Base-by-base conservation (phyloP, 2,797 vertebrate genomes). In the Gymnopithys bicolor region DNA sequence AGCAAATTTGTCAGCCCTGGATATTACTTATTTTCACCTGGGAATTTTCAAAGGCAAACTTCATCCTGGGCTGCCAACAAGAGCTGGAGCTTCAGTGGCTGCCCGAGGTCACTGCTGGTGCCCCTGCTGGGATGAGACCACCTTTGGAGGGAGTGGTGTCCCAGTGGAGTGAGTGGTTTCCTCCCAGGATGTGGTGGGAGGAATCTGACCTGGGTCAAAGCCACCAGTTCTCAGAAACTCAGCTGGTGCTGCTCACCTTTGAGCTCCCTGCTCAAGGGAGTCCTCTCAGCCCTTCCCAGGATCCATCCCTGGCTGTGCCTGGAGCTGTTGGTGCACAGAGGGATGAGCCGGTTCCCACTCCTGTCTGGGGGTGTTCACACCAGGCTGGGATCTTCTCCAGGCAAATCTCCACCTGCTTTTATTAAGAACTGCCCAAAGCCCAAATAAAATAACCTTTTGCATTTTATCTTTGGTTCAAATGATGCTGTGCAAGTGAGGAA, bases 131-230 rank as follows among this genome's bases (percentile, higher is more conserved):
- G 39, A 2, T 3, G 6, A 37, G 27, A 32, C 15, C 74, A 39
- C n/a, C 24, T 24, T 68, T 46, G 2, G 55, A 39, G 22, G 4
- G 2, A 49, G 45, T 0, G 0, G 16, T 3, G 19, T 5, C 28
- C 27, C 43, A 19, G 10, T 3, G 37, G 9, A 9, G 43, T 0
- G 8, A 49, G 18, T 1, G 41, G 25, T 53, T 76, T 45, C 51
- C 71, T 35, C 33, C 43, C 41, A 8, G 66, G 32, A 17, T 82
- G 14, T 11, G 5, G 13, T 33, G 56, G 24, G 39, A 48, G 25
- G 19, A 62, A 55, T 43, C 53, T 0, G 0, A 39, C 33, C 46
- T 62, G 2, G 2, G 2, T 5, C 43, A 67, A 41, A 68, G 55
- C 11, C 12, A 33, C 10, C 73, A 46, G 27, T 27, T 39, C 41